A percentile compares a stretch with the other conserved stretches of the same genome.
phyloP scores from a whole-genome alignment of 2,888 invertebrate genomes.

The Lasioglossum pauxillum region DNA sequence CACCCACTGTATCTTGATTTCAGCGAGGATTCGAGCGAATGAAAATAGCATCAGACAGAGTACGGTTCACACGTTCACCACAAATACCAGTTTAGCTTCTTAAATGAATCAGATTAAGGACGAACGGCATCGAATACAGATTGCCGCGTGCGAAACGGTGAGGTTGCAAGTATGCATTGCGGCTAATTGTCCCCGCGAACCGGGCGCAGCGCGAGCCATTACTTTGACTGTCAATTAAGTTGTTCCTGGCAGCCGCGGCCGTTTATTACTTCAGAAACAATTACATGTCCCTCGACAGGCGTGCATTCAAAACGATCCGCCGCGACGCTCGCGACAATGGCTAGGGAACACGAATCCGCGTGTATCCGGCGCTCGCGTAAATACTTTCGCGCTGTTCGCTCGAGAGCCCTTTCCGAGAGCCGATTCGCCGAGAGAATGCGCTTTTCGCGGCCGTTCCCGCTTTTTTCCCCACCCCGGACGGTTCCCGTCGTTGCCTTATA shows the following conservation, averaged over 20 bases:
- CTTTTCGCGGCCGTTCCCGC: slow-evolving; percentile 9
- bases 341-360: background rate
- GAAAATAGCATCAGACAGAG: background rate
- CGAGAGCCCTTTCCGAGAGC: background rate
- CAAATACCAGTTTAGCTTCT: background rate
- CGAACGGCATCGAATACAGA: background rate
- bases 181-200: background rate
- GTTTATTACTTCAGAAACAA: slow-evolving; percentile 9
- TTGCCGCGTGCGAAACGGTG: background rate
- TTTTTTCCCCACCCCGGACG: background rate
- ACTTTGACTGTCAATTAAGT: background rate
- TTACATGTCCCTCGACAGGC: background rate
- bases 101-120: background rate
- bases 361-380: background rate
- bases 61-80: background rate
- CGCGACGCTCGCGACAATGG: background rate
- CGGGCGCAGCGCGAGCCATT: background rate
- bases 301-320: background rate
- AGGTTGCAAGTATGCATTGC: background rate
- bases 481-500: slow-evolving; percentile 26
- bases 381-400: background rate
- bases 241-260: background rate
- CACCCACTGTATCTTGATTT: too few species aligned
- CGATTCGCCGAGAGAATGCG: slow-evolving; percentile 15
- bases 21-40: too few species aligned